Percentiles rank a stretch among this genome's conserved stretches.
These are phyloP conservation scores for Tiliacea citrago DNA, from an alignment of 2,888 invertebrate species.

Conservation along the genomic window DNA sequence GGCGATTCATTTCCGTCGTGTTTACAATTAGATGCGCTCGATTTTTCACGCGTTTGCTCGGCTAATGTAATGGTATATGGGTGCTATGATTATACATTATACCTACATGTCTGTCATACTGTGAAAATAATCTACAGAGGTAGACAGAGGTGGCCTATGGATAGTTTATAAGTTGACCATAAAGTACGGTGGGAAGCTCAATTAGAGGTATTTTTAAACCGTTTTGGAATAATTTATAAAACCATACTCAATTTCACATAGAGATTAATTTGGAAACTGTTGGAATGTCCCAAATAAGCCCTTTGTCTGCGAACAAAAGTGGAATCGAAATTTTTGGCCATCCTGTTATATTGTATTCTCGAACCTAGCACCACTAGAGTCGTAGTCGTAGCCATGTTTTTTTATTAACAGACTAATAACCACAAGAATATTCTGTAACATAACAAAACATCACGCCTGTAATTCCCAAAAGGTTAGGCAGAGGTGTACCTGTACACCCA, in stretches of 20 bases:
- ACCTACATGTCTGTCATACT: conserved; percentile 4
- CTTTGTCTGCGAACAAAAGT: background rate
- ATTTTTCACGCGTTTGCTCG: conserved; percentile 68
- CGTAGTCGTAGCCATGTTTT: too few species aligned
- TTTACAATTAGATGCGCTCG: conserved; percentile 77
- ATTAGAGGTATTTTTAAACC: background rate
- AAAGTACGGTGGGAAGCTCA: background rate
- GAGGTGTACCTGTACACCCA: too few species aligned
- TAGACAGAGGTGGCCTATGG: background rate
- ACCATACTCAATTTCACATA: background rate
- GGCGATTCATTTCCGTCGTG: conserved; percentile 74
- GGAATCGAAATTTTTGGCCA: background rate
- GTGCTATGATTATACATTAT: conserved; percentile 16
- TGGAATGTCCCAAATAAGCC: background rate
- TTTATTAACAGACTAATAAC: background rate
- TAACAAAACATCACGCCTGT: background rate
- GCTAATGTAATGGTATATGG: conserved; percentile 40
- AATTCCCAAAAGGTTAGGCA: background rate
- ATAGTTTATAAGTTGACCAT: background rate
- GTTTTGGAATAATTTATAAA: background rate
- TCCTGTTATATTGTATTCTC: too few species aligned
- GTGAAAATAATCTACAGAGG: background rate
- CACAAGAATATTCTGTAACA: background rate
- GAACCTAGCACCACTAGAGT: too few species aligned
- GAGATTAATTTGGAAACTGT: background rate